Evolutionary conservation across 2,113 vertebrate genomes (phyloP), one percentile per base, ranked within the genome.

Genomic region (Bufo bufo): DNA sequence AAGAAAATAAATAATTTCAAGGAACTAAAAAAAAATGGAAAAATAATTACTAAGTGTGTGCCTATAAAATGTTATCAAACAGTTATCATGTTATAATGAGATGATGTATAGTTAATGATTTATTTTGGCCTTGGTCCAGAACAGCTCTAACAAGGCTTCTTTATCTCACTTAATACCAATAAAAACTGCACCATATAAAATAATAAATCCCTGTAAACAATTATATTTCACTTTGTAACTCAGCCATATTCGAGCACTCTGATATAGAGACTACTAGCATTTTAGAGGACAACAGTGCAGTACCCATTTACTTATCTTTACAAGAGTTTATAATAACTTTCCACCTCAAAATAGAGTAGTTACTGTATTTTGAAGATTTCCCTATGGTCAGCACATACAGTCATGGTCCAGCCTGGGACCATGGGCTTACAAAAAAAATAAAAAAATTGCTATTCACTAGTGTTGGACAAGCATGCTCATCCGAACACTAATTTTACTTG

Each of bases 111-210:
- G 72, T 75, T 75, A 75, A 75, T 75, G 72, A 75, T 75, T 75
- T 75, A 49, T 75, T 75, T 75, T 49, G 72, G 72, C 72, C 16
- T 20, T 75, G 72, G 16, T 75, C 72, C 72, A 75, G 72, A 75
- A 47, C 13, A 4, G 72, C 33, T 75, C 16, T 50, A 75, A 75
- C 6, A 16, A 19, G 3, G 6, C 8, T 19, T 75, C 72, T 11
- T 75, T 49, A 75, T 75, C 17, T 75, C 6, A 74, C 47, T 47
- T 50, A 75, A 20, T 20, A 75, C 45, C 72, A 49, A 75, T 75
- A 75, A 50, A 75, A 75, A 14, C 72, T 20, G 17, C 45, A 50
- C 8, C 8, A 50, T 50, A 49, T 47, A 47, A 75, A 75, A 75
- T 50, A 19, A 75, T 75, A 75, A 75, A 75, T 75, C 72, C 9